These are phyloP conservation scores for Leptinotarsa lineolata DNA, from an alignment of 1,140 invertebrate genomes.

Conservation along the genomic window DNA sequence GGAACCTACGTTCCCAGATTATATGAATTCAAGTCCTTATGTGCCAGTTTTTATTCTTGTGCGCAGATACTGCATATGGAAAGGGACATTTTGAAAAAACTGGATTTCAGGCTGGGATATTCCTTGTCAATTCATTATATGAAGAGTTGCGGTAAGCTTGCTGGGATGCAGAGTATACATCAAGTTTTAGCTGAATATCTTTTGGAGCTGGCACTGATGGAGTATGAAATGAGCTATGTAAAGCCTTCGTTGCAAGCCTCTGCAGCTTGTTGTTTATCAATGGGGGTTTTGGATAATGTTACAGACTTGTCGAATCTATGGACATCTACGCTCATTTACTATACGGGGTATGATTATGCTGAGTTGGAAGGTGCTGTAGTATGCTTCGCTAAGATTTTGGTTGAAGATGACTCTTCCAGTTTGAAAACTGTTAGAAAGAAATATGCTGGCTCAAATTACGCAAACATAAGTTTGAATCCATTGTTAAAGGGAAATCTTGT, in stretches of 20 bases:
- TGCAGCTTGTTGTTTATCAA: constrained; percentile 72
- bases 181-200: constrained; percentile 82
- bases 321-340: constrained; percentile 57
- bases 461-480: constrained; percentile 59
- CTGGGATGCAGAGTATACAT: constrained; percentile 57
- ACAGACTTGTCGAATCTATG: constrained; percentile 54
- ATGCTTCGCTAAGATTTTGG: constrained; percentile 55
- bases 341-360: constrained; percentile 57
- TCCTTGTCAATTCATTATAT: constrained; percentile 89
- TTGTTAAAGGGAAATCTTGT: constrained; percentile 57
- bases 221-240: constrained; percentile 82
- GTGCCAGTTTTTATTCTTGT: constrained; percentile 70
- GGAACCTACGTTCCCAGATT: constrained; percentile 91
- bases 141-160: constrained; percentile 69
- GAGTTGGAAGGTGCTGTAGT: constrained; percentile 56
- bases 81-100: constrained; percentile 70
- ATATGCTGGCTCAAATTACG: constrained; percentile 56
- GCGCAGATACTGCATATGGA: constrained; percentile 69
- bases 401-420: constrained; percentile 56
- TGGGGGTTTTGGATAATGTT: constrained; percentile 53
- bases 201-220: constrained; percentile 82
- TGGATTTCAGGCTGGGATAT: constrained; percentile 84
- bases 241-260: constrained; percentile 82
- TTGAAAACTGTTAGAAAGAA: constrained; percentile 59
- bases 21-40: constrained; percentile 89